These are phyloP conservation scores for Notothenia coriiceps DNA, from an alignment of 2,113 vertebrate species.

Conservation along the genomic window DNA sequence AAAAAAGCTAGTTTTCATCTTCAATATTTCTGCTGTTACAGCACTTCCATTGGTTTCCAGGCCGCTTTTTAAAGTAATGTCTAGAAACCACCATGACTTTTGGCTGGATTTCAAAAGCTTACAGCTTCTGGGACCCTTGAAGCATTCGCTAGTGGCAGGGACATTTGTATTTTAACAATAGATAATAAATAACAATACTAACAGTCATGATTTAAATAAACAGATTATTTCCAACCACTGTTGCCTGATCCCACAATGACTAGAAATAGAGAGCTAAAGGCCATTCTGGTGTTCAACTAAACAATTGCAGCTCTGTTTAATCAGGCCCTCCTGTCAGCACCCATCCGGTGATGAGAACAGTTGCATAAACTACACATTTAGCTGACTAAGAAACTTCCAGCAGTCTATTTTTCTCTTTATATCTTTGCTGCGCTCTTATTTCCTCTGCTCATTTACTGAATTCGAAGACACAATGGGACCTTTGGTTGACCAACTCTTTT, in stretches of 20 bases:
- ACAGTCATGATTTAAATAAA: background rate
- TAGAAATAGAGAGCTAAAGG: background rate
- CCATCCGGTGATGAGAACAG: conserved; percentile 11
- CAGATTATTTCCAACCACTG: background rate
- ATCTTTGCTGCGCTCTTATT: conserved; percentile 18
- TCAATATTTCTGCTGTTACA: conserved; percentile 16
- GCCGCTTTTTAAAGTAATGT: conserved; percentile 4
- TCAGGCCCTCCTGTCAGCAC: background rate
- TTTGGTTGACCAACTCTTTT: conserved; percentile 21
- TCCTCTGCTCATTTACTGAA: conserved; percentile 46
- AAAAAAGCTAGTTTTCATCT: conserved; percentile 26
- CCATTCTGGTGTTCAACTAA: background rate
- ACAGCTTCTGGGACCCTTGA: background rate
- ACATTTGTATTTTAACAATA: background rate
- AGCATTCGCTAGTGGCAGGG: background rate
- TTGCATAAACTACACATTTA: conserved; percentile 22
- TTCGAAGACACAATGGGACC: conserved; percentile 26
- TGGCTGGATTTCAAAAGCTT: conserved; percentile 13
- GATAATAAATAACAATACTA: background rate
- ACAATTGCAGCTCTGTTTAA: background rate
- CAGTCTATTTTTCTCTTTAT: background rate
- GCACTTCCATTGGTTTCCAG: conserved; percentile 15
- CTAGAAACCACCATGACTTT: conserved; percentile 8
- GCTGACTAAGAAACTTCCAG: conserved; percentile 24
- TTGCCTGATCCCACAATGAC: background rate